Conservation (phyloP, 2,888 invertebrate genomes). For the Trachelus tabidus region DNA sequence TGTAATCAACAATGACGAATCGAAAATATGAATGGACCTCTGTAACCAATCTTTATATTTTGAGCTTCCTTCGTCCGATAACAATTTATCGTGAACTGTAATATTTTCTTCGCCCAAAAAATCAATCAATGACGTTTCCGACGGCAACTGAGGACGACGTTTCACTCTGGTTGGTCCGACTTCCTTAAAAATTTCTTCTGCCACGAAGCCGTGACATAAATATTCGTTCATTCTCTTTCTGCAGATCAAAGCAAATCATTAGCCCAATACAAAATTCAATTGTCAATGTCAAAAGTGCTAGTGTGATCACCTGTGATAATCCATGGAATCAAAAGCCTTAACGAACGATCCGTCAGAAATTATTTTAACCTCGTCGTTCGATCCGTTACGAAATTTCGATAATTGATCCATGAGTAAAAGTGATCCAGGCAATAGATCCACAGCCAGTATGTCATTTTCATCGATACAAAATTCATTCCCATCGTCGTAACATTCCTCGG, state of each 20-base stretch:
- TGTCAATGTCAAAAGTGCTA: background rate
- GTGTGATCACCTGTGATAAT: constrained; percentile 74
- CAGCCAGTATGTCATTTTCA: constrained; percentile 76
- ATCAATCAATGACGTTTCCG: constrained; percentile 46
- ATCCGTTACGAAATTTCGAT: background rate
- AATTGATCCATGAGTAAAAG: constrained; percentile 67
- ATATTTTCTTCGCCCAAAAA: constrained; percentile 50
- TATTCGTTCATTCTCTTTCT: constrained; percentile 85
- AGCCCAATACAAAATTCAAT: background rate
- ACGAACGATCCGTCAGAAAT: constrained; percentile 71
- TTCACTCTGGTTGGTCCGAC: constrained; percentile 67
- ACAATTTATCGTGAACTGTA: constrained; percentile 67
- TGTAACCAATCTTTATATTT: constrained; percentile 81
- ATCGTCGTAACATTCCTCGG: constrained; percentile 58
- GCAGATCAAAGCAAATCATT: constrained; percentile 27
- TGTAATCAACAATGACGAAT: background rate
- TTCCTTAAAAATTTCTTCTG: constrained; percentile 78
- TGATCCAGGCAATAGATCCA: constrained; percentile 77
- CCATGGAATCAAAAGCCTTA: constrained; percentile 74
- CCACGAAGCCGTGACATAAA: constrained; percentile 79
- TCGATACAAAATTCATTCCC: constrained; percentile 65
- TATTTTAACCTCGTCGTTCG: constrained; percentile 16
- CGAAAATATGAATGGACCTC: constrained; percentile 68
- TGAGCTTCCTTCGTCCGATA: constrained; percentile 78
- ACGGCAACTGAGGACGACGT: constrained; percentile 64